A percentile compares a stretch with the other conserved stretches of the same genome.
Evolutionary conservation across 1,140 invertebrate genomes (phyloP).

Genomic region (Metopolophium dirhodum): DNA sequence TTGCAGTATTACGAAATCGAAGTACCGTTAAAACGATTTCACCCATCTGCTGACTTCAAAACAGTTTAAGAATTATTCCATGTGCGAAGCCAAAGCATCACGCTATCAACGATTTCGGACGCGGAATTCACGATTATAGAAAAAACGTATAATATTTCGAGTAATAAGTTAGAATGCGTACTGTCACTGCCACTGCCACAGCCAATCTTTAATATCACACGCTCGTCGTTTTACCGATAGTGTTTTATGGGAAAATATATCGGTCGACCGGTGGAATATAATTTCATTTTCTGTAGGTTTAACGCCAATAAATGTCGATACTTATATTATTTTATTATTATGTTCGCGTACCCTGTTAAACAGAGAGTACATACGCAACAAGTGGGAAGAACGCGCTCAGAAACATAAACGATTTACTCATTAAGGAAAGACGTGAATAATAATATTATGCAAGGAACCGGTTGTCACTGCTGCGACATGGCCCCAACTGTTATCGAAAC

Average conservation of each 20-base stretch:
- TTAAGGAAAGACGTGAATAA: constrained; percentile 55
- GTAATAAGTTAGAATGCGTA: not conserved
- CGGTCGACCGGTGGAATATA: not conserved
- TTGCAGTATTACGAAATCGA: not conserved
- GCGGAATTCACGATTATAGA: not conserved
- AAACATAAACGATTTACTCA: constrained; percentile 48
- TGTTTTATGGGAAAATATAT: not conserved
- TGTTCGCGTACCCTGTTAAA: not conserved
- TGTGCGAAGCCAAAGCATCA: not conserved
- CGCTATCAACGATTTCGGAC: not conserved
- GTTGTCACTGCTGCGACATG: constrained; percentile 25
- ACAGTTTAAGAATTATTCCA: not conserved
- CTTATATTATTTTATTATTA: not conserved
- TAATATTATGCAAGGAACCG: constrained; percentile 55
- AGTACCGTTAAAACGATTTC: not conserved
- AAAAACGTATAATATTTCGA: not conserved
- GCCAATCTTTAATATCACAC: not conserved
- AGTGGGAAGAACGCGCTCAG: constrained; percentile 30
- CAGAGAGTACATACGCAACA: not conserved
- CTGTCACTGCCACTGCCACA: not conserved
- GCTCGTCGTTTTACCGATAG: not conserved
- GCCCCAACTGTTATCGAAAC: constrained; percentile 56
- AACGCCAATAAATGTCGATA: not conserved
- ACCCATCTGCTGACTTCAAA: not conserved
- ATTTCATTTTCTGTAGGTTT: constrained; percentile 15